A percentile compares a stretch with the other conserved stretches of the same genome.
Conservation (phyloP, 37 sponge, comb jelly and placozoan species). For the Beroe ovata region DNA sequence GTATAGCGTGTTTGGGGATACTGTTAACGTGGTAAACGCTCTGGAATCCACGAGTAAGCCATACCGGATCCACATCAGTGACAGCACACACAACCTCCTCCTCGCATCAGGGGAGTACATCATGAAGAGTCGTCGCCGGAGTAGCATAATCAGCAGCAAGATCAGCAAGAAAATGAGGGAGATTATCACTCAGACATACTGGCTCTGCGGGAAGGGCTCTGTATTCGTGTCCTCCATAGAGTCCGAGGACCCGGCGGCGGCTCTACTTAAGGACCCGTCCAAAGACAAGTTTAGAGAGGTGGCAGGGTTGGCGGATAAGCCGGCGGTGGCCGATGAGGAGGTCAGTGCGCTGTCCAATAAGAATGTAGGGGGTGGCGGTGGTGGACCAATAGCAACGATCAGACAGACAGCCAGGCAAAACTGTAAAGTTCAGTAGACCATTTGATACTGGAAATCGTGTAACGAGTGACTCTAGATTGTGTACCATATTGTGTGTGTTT, state of each 20-base stretch:
- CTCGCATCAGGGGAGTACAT: slow-evolving; percentile 31
- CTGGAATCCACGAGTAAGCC: slow-evolving; percentile 68
- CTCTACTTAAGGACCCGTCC: background rate
- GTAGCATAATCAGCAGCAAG: background rate
- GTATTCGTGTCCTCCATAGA: background rate
- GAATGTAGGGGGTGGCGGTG: too few species aligned
- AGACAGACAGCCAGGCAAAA: background rate
- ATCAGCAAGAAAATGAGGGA: background rate
- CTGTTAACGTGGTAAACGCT: slow-evolving; percentile 27
- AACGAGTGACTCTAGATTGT: too few species aligned
- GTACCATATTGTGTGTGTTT: too few species aligned
- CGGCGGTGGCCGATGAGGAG: too few species aligned
- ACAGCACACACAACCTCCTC: slow-evolving; percentile 69
- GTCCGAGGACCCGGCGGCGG: background rate
- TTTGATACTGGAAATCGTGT: too few species aligned
- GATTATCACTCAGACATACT: slow-evolving; percentile 11
- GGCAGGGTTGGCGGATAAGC: too few species aligned
- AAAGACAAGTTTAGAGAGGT: background rate
- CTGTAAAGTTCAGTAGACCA: background rate
- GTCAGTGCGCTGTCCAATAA: background rate
- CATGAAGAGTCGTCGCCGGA: background rate
- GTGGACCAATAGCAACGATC: background rate
- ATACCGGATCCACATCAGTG: slow-evolving; percentile 73
- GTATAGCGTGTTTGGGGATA: slow-evolving; percentile 23
- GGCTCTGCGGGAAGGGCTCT: slow-evolving; percentile 9